phyloP scores from a whole-genome alignment of 92 coral and sea anemone species.

The Porites evermanni region DNA sequence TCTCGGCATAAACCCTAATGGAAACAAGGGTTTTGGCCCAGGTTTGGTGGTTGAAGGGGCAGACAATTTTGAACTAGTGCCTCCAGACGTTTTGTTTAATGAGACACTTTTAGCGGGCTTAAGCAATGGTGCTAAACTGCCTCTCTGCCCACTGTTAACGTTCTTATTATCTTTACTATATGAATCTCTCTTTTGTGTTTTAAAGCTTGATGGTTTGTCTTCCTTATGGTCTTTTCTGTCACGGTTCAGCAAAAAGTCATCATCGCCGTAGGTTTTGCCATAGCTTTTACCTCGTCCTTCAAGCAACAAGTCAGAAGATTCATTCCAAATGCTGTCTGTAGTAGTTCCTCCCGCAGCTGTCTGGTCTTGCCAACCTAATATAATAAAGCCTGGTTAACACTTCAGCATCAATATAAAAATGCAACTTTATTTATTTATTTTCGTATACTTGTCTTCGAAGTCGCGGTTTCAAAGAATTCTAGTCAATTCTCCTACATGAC shows the following conservation, averaged over 20 bases:
- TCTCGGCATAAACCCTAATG: conserved; percentile 34
- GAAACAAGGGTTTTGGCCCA: conserved; percentile 31
- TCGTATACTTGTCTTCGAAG: too few relatives aligned
- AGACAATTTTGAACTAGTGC: background rate
- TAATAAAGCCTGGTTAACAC: background rate
- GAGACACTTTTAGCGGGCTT: background rate
- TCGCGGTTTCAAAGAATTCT: too few relatives aligned
- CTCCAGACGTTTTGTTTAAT: background rate
- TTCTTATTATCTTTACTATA: background rate
- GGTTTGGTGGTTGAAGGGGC: background rate
- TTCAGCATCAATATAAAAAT: background rate
- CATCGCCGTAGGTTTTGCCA: background rate
- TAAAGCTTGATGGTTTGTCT: background rate
- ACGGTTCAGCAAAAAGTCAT: background rate
- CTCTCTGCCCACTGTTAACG: background rate
- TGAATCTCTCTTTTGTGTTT: background rate
- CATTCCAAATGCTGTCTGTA: background rate
- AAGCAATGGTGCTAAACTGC: background rate
- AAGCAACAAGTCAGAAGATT: background rate
- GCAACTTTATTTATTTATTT: too few relatives aligned
- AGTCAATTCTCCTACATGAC: too few relatives aligned
- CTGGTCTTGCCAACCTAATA: conserved; percentile 23
- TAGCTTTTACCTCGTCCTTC: background rate
- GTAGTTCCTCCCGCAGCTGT: background rate
- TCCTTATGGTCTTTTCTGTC: background rate